phyloP scores from a whole-genome alignment of 2,113 vertebrate genomes.

The Dolichotis patagonum region DNA sequence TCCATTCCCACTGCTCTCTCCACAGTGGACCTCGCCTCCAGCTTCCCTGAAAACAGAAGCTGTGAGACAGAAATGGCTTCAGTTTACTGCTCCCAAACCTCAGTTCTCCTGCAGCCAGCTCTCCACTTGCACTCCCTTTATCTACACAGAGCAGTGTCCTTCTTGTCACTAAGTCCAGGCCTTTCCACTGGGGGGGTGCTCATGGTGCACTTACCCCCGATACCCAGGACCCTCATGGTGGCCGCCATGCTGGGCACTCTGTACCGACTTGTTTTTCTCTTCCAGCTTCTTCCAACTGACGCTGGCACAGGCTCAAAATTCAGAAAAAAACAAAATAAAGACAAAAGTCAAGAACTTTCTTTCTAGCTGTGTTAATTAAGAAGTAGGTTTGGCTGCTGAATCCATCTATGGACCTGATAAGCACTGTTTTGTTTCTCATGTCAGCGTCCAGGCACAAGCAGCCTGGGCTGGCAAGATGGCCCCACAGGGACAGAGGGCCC shows the following conservation, averaged over 20 bases:
- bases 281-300: neutral
- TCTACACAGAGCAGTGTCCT: neutral
- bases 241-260: neutral
- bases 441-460: neutral
- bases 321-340: neutral
- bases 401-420: neutral
- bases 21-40: neutral
- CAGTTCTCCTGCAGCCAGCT: neutral
- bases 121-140: neutral
- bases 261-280: neutral
- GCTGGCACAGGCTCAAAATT: neutral
- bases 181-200: no score
- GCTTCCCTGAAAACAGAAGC: neutral
- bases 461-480: neutral
- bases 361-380: neutral
- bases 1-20: neutral
- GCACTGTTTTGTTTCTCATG: neutral
- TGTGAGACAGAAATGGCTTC: neutral
- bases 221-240: neutral
- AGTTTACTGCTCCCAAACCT: neutral
- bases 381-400: neutral
- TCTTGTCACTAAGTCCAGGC: neutral
- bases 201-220: neutral
- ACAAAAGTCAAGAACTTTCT: neutral
- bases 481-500: neutral